These are phyloP conservation scores for Cnemophilus loriae DNA, from an alignment of 2,113 vertebrate genomes.

Conservation along the genomic window DNA sequence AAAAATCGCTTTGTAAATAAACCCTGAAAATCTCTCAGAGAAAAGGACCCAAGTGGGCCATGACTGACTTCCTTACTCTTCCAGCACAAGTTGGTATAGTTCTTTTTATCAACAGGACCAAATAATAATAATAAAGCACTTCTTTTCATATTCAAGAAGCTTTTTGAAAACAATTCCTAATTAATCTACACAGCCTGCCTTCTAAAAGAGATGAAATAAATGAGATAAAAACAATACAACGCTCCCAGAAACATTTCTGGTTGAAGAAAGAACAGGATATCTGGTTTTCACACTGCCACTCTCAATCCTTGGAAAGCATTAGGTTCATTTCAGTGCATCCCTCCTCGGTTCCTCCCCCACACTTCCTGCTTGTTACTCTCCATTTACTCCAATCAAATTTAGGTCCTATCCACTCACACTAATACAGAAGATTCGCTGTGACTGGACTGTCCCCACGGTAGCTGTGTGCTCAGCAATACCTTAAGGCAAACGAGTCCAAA, in stretches of 20 bases:
- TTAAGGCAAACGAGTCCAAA: not conserved
- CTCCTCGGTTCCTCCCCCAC: not conserved
- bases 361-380: constrained; percentile 12
- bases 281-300: not conserved
- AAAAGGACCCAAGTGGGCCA: not conserved
- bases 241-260: not conserved
- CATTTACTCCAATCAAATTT: constrained; percentile 12
- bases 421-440: not conserved
- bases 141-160: not conserved
- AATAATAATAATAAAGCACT: not conserved
- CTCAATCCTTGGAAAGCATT: not conserved
- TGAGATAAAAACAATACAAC: not conserved
- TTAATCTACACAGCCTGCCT: not conserved
- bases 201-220: not conserved
- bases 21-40: not conserved
- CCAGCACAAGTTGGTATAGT: not conserved
- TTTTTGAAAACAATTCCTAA: constrained; percentile 29
- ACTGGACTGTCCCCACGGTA: not conserved
- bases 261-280: constrained; percentile 11
- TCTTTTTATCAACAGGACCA: not conserved
- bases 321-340: constrained; percentile 6
- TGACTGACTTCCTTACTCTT: not conserved
- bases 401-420: not conserved
- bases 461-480: not conserved
- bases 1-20: not conserved